A percentile compares a stretch with the other conserved stretches of the same genome.
Conservation (phyloP, 1,140 invertebrate genomes). For the Papilio xuthus region DNA sequence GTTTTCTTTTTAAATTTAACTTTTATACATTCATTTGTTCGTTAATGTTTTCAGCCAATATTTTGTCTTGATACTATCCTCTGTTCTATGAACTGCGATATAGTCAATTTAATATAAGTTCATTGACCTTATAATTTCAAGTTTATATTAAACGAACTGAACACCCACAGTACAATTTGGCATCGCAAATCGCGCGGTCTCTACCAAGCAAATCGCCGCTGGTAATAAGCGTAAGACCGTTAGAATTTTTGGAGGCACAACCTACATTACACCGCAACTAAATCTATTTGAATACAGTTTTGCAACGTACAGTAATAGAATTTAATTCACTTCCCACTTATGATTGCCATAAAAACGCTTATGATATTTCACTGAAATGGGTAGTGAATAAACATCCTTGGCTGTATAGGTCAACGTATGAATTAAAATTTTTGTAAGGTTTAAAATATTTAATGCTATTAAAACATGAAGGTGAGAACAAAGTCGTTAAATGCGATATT, state of each 20-base stretch:
- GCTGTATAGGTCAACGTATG: too few species aligned
- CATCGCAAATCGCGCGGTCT: background rate
- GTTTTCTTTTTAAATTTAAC: background rate
- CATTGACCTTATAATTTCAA: conserved; percentile 3
- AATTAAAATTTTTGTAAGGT: too few species aligned
- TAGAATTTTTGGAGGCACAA: conserved; percentile 35
- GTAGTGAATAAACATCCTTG: too few species aligned
- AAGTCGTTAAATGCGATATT: too few species aligned
- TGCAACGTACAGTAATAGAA: background rate
- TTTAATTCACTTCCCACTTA: background rate
- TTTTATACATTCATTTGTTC: background rate
- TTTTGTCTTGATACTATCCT: background rate
- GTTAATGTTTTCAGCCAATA: too few species aligned
- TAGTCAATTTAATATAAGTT: background rate
- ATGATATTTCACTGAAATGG: too few species aligned
- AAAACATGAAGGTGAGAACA: too few species aligned
- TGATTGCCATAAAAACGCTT: background rate
- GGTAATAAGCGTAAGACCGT: conserved; percentile 31
- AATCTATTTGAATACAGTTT: conserved; percentile 18
- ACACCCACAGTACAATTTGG: conserved; percentile 27
- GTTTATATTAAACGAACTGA: background rate
- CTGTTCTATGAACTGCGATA: background rate
- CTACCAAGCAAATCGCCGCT: conserved; percentile 9
- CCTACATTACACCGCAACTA: conserved; percentile 29
- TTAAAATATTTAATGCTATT: too few species aligned